Conservation (phyloP, 2,888 invertebrate genomes). For the Eurytoma californica region DNA sequence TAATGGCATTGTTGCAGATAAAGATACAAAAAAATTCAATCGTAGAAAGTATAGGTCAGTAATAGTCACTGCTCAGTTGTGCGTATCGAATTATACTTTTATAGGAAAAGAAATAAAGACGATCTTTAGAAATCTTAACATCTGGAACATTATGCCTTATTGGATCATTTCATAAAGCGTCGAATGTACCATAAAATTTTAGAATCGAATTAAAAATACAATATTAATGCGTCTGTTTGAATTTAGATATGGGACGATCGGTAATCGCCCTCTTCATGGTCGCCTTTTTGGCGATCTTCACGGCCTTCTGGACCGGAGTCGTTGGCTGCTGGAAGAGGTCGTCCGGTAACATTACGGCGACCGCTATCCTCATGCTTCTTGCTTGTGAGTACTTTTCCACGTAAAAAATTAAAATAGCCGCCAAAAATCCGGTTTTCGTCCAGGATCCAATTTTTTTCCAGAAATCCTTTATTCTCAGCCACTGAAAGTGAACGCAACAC, state of each 20-base stretch:
- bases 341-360: conserved; percentile 94
- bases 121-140: too few species aligned
- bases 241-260: conserved; percentile 89
- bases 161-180: neutral
- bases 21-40: neutral
- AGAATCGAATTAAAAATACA: neutral
- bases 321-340: conserved; percentile 98
- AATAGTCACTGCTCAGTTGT: conserved; percentile 1
- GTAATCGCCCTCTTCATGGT: conserved; percentile 95
- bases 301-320: conserved; percentile 96
- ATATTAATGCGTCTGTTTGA: too few species aligned
- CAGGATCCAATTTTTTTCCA: too few species aligned
- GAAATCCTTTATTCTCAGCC: too few species aligned
- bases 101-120: too few species aligned
- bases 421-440: too few species aligned
- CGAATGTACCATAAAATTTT: too few species aligned
- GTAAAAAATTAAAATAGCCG: too few species aligned
- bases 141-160: neutral
- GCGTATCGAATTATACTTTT: neutral
- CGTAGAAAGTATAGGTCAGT: conserved; percentile 21
- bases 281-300: conserved; percentile 92
- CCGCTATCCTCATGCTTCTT: conserved; percentile 91
- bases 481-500: too few species aligned
- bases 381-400: conserved; percentile 82
- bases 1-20: too few species aligned